A percentile compares a stretch with the other conserved stretches of the same genome.
phyloP scores from a whole-genome alignment of 2,888 invertebrate genomes.

The Ischnus inquisitorius region DNA sequence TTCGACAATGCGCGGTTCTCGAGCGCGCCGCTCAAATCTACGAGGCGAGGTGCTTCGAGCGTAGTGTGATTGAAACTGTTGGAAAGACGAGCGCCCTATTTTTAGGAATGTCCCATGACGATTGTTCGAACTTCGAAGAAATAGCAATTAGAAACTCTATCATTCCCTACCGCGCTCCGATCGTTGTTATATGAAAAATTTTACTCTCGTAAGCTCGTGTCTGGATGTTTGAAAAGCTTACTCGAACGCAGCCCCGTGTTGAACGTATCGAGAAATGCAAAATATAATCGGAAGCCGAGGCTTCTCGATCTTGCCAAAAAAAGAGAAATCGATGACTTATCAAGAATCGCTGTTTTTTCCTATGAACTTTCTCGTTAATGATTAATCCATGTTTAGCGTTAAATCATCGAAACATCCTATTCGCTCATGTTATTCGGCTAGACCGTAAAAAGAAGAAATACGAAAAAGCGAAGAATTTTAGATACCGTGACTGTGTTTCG shows the following conservation, averaged over 20 bases:
- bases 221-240: conserved; percentile 19
- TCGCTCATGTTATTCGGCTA: conserved; percentile 42
- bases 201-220: background rate
- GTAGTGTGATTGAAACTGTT: conserved; percentile 5
- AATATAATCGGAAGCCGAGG: conserved; percentile 15
- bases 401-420: conserved; percentile 27
- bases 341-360: conserved; percentile 37
- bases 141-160: conserved; percentile 35
- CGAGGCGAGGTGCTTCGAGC: conserved; percentile 45
- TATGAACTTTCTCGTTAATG: conserved; percentile 39
- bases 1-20: conserved; percentile 7
- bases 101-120: conserved; percentile 5
- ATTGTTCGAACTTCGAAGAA: conserved; percentile 1
- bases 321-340: conserved; percentile 33
- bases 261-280: conserved; percentile 7
- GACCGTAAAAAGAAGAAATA: background rate
- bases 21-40: conserved; percentile 61
- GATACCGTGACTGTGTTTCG: conserved; percentile 30
- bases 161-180: conserved; percentile 55
- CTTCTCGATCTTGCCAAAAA: conserved; percentile 46
- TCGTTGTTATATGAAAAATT: conserved; percentile 34
- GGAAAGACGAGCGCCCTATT: background rate
- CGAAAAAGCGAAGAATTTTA: conserved; percentile 1
- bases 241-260: conserved; percentile 27
- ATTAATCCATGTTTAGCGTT: conserved; percentile 37